A percentile compares a stretch with the other conserved stretches of the same genome.
Evolutionary conservation across 2,888 invertebrate genomes (phyloP).

Genomic region (Cylloceria caligata): DNA sequence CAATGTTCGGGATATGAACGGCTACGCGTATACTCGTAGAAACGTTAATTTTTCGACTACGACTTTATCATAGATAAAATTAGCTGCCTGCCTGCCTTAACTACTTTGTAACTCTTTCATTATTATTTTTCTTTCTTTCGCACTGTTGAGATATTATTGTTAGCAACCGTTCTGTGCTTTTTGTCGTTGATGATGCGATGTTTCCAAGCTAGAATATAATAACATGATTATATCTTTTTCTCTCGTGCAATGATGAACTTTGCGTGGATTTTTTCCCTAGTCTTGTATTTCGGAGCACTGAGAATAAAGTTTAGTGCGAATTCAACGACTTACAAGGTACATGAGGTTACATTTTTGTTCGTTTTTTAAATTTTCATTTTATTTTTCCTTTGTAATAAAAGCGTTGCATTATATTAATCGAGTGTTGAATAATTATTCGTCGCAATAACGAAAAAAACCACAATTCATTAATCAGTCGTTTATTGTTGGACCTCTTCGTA

Average conservation of each 20-base stretch:
- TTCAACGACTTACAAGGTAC: slow-evolving; percentile 48
- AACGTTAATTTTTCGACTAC: slow-evolving; percentile 40
- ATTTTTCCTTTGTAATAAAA: slow-evolving; percentile 58
- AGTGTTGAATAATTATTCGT: slow-evolving; percentile 27
- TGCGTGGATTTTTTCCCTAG: slow-evolving; percentile 8
- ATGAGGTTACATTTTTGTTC: slow-evolving; percentile 15
- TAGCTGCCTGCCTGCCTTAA: slow-evolving; percentile 56
- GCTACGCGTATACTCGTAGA: background rate
- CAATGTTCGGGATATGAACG: slow-evolving; percentile 29
- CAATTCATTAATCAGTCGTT: slow-evolving; percentile 53
- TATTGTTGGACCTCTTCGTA: slow-evolving; percentile 46
- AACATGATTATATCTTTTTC: slow-evolving; percentile 22
- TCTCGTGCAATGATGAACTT: slow-evolving; percentile 39
- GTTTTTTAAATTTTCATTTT: slow-evolving; percentile 22
- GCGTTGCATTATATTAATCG: slow-evolving; percentile 35
- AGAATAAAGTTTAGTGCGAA: slow-evolving; percentile 38
- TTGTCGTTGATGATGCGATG: slow-evolving; percentile 44
- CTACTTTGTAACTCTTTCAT: slow-evolving; percentile 59
- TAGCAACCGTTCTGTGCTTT: slow-evolving; percentile 41
- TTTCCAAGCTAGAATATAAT: slow-evolving; percentile 33
- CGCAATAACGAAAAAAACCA: slow-evolving; percentile 3
- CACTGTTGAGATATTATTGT: slow-evolving; percentile 35
- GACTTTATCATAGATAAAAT: slow-evolving; percentile 35
- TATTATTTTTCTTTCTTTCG: slow-evolving; percentile 33
- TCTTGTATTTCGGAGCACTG: slow-evolving; percentile 38